Conservation (phyloP, 1,140 invertebrate genomes). For the Globodera rostochiensis region DNA sequence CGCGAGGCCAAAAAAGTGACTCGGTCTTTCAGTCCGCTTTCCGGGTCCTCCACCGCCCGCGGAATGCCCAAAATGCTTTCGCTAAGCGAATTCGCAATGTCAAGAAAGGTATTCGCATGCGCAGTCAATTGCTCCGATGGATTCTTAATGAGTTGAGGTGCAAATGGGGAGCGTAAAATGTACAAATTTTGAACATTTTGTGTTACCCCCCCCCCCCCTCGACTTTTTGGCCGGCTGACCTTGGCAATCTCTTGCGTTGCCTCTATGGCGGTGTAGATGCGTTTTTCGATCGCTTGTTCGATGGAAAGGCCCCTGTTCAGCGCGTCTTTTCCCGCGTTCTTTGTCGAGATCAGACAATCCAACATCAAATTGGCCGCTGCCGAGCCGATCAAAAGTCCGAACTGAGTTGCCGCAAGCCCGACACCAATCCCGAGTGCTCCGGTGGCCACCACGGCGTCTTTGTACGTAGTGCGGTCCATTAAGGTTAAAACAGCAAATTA, state of each 20-base stretch:
- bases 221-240: not conserved
- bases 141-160: constrained; percentile 17
- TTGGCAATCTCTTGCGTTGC: constrained; percentile 37
- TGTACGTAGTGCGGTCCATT: not conserved
- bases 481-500: not conserved
- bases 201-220: too few species aligned
- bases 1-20: constrained; percentile 31
- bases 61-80: constrained; percentile 33
- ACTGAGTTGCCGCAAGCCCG: constrained; percentile 29
- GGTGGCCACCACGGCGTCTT: constrained; percentile 23
- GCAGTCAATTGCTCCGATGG: constrained; percentile 33
- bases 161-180: not conserved
- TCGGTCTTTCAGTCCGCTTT: constrained; percentile 28
- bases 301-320: not conserved
- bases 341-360: constrained; percentile 43
- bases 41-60: constrained; percentile 21
- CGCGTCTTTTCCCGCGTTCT: constrained; percentile 21
- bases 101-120: constrained; percentile 43
- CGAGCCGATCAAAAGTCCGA: constrained; percentile 37
- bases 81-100: constrained; percentile 37
- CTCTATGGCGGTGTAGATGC: constrained; percentile 29
- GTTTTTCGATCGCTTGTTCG: constrained; percentile 32
- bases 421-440: constrained; percentile 30
- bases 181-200: not conserved
- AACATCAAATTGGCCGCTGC: constrained; percentile 39